phyloP scores from a whole-genome alignment of 2,113 vertebrate genomes.

The Calidris pugnax region DNA sequence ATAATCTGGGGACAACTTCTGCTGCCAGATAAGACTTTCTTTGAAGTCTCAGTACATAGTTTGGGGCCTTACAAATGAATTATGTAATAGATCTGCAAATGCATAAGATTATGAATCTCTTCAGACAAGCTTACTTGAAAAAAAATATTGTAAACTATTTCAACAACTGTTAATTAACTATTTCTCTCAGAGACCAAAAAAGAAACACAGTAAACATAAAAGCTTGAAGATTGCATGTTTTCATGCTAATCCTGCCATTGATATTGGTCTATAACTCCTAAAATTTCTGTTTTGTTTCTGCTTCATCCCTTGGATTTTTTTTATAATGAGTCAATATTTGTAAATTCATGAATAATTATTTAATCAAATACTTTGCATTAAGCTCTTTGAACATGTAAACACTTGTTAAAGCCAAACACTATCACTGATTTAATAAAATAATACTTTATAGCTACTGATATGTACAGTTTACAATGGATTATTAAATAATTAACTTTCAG shows the following conservation, averaged over 20 bases:
- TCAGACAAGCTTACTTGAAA: neutral
- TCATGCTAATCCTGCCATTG: neutral
- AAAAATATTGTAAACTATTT: neutral
- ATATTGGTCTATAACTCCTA: neutral
- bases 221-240: neutral
- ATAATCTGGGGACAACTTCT: conserved; percentile 8
- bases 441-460: neutral
- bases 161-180: neutral
- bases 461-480: neutral
- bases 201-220: neutral
- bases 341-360: conserved; percentile 17
- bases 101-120: neutral
- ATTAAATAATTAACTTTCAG: neutral
- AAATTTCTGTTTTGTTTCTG: neutral
- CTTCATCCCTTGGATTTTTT: neutral
- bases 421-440: neutral
- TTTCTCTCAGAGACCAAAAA: neutral
- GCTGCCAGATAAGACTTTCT: conserved; percentile 11
- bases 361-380: neutral
- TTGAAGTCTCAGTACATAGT: neutral
- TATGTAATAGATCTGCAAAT: conserved; percentile 15
- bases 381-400: neutral
- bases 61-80: neutral
- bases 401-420: neutral
- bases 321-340: neutral